phyloP scores from a whole-genome alignment of 2,797 vertebrate species.

The Nasua narica region DNA sequence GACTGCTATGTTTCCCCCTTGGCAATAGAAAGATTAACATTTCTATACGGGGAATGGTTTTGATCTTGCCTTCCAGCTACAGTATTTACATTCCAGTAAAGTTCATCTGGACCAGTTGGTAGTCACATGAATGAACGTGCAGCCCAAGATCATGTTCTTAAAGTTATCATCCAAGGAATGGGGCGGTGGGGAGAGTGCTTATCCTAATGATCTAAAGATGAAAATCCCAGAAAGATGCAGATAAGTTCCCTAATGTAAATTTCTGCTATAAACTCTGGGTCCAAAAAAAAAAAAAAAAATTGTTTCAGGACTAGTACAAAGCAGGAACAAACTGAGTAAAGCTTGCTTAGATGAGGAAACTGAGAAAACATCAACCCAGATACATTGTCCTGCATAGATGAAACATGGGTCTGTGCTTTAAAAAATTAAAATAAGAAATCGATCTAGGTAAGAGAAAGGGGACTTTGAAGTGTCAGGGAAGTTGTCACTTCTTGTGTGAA shows the following conservation, averaged over 20 bases:
- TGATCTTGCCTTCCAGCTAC: not conserved
- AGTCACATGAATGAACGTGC: not conserved
- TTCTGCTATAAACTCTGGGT: not conserved
- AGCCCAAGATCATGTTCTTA: not conserved
- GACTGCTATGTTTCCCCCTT: not conserved
- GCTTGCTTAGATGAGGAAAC: not conserved
- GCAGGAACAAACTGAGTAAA: not conserved
- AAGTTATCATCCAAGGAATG: not conserved
- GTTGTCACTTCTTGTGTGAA: not conserved
- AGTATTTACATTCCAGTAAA: conserved; percentile 10
- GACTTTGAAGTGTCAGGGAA: conserved; percentile 5
- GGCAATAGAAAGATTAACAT: not conserved
- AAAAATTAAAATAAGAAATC: not conserved
- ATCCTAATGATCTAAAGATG: not conserved
- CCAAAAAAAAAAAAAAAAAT: not conserved
- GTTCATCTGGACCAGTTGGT: not conserved
- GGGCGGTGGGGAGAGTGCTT: not conserved
- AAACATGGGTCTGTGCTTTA: not conserved
- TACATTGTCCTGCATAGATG: not conserved
- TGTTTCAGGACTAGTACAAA: not conserved
- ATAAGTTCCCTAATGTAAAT: not conserved
- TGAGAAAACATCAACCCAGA: not conserved
- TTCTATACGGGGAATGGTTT: not conserved
- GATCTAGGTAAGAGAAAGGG: not conserved
- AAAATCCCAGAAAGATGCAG: not conserved